These are phyloP conservation scores for Acridotheres tristis DNA, from an alignment of 2,797 vertebrate genomes.

Conservation along the genomic window DNA sequence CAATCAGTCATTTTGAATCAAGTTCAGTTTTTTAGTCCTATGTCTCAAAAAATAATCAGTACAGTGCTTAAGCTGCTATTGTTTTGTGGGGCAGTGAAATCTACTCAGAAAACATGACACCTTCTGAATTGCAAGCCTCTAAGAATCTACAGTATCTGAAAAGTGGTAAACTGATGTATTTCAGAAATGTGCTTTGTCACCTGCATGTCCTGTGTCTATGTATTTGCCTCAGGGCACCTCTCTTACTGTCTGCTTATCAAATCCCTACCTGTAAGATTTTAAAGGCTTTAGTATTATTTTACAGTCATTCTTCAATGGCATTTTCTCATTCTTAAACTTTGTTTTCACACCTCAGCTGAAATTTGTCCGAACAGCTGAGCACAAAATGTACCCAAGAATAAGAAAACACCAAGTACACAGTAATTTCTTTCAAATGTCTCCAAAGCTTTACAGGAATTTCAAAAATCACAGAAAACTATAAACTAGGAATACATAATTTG, in stretches of 20 bases:
- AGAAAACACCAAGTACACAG: not conserved
- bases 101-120: not conserved
- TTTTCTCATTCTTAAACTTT: not conserved
- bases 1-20: not conserved
- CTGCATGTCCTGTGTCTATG: not conserved
- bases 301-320: not conserved
- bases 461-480: not conserved
- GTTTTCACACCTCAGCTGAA: slow-evolving; percentile 27
- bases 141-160: not conserved
- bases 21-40: not conserved
- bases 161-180: not conserved
- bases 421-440: not conserved
- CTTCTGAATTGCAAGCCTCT: not conserved
- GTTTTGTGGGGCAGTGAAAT: not conserved
- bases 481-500: not conserved
- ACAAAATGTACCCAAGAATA: not conserved
- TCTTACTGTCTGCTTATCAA: not conserved
- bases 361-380: slow-evolving; percentile 7
- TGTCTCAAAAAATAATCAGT: not conserved
- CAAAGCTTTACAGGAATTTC: not conserved
- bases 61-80: not conserved
- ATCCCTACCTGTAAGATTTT: not conserved
- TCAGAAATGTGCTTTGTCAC: not conserved
- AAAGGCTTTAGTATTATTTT: not conserved
- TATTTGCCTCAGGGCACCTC: not conserved